Evolutionary conservation across 37 sponge, comb jelly and placozoan species (phyloP).

Genomic region (Aplysina aerophoba): DNA sequence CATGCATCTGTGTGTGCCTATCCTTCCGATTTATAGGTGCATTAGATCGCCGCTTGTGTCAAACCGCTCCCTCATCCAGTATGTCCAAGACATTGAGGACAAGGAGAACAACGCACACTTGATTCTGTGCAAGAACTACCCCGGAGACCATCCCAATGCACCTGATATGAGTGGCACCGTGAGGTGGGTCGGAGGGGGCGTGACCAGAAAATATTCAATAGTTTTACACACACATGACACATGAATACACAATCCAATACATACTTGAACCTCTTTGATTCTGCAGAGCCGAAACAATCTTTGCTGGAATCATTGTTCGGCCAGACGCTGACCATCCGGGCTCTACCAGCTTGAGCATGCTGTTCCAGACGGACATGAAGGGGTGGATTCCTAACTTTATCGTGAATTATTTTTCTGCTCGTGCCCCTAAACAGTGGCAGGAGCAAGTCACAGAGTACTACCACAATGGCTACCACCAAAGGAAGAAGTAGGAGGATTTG

Average conservation of each 20-base stretch:
- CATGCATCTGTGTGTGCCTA: too few relatives aligned
- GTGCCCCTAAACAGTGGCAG: constrained; percentile 60
- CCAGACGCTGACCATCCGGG: constrained; percentile 59
- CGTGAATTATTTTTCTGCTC: constrained; percentile 52
- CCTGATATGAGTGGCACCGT: constrained; percentile 2
- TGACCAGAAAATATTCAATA: too few relatives aligned
- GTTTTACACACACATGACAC: too few relatives aligned
- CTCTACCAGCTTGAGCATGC: constrained; percentile 53
- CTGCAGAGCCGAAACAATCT: constrained; percentile 71
- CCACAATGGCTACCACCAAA: neutral
- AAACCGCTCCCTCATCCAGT: constrained; percentile 1
- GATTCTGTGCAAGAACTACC: neutral
- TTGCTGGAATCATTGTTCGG: constrained; percentile 58
- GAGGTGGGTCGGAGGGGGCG: neutral
- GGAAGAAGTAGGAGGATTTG: too few relatives aligned
- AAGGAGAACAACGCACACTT: neutral
- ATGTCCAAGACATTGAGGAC: neutral
- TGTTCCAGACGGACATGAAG: constrained; percentile 67
- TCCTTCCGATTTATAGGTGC: neutral
- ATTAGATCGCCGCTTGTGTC: neutral
- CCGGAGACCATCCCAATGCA: constrained; percentile 1
- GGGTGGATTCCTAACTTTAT: constrained; percentile 78
- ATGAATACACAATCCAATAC: too few relatives aligned
- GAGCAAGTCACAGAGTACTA: constrained; percentile 45
- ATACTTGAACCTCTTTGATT: too few relatives aligned